Evolutionary conservation across 2,888 invertebrate species (phyloP).

Genomic region (Euplagia quadripunctaria): DNA sequence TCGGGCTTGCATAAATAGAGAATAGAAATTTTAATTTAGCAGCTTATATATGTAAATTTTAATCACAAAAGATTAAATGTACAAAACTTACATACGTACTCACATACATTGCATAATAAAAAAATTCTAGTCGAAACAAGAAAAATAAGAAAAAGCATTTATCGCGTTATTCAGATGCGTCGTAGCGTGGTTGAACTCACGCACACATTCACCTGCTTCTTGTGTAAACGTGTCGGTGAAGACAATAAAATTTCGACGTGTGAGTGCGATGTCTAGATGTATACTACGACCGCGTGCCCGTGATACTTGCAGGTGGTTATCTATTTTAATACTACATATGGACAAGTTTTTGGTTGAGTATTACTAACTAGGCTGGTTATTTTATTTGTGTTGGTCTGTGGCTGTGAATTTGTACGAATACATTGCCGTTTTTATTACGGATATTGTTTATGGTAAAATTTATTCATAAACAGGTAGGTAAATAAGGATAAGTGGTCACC

Average conservation of each 20-base stretch:
- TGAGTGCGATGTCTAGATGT: slow-evolving; percentile 62
- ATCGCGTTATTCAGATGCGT: slow-evolving; percentile 57
- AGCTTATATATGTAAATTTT: slow-evolving; percentile 15
- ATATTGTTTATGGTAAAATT: not conserved
- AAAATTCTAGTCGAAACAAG: slow-evolving; percentile 6
- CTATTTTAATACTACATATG: slow-evolving; percentile 23
- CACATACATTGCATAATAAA: no score
- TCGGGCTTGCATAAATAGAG: not conserved
- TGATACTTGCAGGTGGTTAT: slow-evolving; percentile 56
- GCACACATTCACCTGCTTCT: slow-evolving; percentile 55
- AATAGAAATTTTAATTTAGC: slow-evolving; percentile 1
- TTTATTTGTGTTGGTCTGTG: slow-evolving; percentile 6
- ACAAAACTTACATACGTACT: not conserved
- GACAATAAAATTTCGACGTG: slow-evolving; percentile 67
- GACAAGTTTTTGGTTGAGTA: slow-evolving; percentile 7
- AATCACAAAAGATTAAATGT: not conserved
- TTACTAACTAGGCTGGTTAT: not conserved
- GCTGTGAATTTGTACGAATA: not conserved
- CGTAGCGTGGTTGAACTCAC: slow-evolving; percentile 72
- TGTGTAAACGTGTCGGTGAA: slow-evolving; percentile 56
- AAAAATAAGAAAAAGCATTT: slow-evolving; percentile 61
- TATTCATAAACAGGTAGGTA: not conserved
- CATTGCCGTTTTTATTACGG: not conserved
- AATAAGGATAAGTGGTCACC: no score
- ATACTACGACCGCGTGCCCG: slow-evolving; percentile 54